These are phyloP conservation scores for Acronicta alni DNA, from an alignment of 2,888 invertebrate species.

Conservation along the genomic window DNA sequence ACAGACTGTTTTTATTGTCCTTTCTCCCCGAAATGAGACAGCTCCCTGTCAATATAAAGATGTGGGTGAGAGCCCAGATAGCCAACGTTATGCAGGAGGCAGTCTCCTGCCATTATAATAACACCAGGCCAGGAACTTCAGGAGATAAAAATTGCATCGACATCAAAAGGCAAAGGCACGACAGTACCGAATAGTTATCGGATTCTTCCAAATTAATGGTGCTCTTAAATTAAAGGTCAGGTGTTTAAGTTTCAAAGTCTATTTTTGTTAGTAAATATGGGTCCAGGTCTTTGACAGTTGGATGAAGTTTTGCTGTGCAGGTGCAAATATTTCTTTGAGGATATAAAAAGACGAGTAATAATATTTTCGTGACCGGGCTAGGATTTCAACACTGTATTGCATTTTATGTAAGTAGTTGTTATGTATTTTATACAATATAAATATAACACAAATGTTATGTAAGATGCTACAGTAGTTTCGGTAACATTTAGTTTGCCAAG, in stretches of 20 bases:
- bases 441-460: slow-evolving; percentile 15
- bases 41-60: slow-evolving; percentile 79
- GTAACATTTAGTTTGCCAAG: slow-evolving; percentile 17
- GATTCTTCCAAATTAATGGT: slow-evolving; percentile 25
- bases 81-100: slow-evolving; percentile 85
- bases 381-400: not conserved
- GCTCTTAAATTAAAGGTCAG: slow-evolving; percentile 22
- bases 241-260: slow-evolving; percentile 35
- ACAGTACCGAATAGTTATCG: slow-evolving; percentile 62
- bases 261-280: slow-evolving; percentile 24
- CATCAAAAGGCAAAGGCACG: slow-evolving; percentile 66
- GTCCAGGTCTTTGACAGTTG: not conserved
- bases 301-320: not conserved
- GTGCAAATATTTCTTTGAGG: not conserved
- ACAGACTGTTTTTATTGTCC: slow-evolving; percentile 79
- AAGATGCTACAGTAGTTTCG: slow-evolving; percentile 11
- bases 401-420: not conserved
- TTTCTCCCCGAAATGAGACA: slow-evolving; percentile 84
- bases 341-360: not conserved
- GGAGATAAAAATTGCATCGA: slow-evolving; percentile 53
- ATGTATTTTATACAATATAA: no score
- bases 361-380: not conserved
- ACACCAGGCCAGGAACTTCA: slow-evolving; percentile 63
- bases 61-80: slow-evolving; percentile 85
- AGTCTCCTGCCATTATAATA: slow-evolving; percentile 74